phyloP scores from a whole-genome alignment of 1,140 invertebrate genomes.

The Ostrea denselamellosa region DNA sequence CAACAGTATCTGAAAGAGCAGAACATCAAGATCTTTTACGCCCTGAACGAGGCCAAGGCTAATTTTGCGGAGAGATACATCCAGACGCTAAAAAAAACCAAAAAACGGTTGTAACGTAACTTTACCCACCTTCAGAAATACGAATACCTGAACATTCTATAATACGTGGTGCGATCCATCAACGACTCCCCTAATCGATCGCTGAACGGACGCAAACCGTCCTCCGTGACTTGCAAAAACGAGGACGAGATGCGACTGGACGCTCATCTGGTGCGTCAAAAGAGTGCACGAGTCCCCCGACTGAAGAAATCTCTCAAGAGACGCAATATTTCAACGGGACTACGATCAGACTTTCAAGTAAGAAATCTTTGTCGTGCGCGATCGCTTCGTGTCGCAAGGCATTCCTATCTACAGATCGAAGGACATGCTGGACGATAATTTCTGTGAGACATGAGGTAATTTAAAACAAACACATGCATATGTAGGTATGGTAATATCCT shows the following conservation, averaged over 20 bases:
- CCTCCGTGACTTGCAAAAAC: slow-evolving; percentile 53
- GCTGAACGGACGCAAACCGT: slow-evolving; percentile 42
- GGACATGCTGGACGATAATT: too few relatives aligned
- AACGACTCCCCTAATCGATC: slow-evolving; percentile 52
- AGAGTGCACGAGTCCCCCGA: neutral
- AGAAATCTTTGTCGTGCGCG: slow-evolving; percentile 10
- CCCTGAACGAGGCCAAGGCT: slow-evolving; percentile 48
- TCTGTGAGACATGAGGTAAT: too few relatives aligned
- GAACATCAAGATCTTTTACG: slow-evolving; percentile 32
- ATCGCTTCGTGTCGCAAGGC: too few relatives aligned
- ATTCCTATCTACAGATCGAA: too few relatives aligned
- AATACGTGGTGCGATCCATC: slow-evolving; percentile 41
- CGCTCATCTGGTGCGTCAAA: neutral
- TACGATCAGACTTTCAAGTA: slow-evolving; percentile 51
- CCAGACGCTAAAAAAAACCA: slow-evolving; percentile 47
- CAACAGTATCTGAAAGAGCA: slow-evolving; percentile 39
- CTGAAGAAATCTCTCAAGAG: neutral
- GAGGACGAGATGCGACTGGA: too few relatives aligned
- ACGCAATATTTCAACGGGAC: slow-evolving; percentile 40
- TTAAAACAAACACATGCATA: too few relatives aligned
- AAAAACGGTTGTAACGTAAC: slow-evolving; percentile 35
- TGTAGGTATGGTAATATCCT: too few relatives aligned
- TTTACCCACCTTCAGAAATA: slow-evolving; percentile 42
- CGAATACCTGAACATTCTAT: slow-evolving; percentile 41
- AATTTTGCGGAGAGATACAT: slow-evolving; percentile 47